Conservation (phyloP, 1,140 invertebrate genomes). For the Oncopeltus fasciatus region DNA sequence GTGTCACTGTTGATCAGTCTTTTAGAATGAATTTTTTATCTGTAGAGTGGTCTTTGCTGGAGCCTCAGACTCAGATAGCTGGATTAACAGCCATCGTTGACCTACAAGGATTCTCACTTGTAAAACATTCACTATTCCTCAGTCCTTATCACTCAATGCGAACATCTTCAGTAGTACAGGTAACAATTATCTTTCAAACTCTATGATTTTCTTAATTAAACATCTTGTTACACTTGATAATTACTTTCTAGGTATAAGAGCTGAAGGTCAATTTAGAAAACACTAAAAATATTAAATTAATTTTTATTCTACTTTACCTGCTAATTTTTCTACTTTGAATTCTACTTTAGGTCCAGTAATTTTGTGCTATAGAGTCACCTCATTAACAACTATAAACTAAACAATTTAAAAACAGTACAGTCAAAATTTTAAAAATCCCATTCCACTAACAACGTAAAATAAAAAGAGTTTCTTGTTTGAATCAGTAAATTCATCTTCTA, state of each 20-base stretch:
- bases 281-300: neutral
- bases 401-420: too few species aligned
- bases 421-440: too few species aligned
- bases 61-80: constrained; percentile 32
- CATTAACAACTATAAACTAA: too few species aligned
- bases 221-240: neutral
- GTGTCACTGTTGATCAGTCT: constrained; percentile 32
- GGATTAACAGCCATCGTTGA: constrained; percentile 32
- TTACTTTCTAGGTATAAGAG: neutral
- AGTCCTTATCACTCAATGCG: constrained; percentile 32
- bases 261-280: neutral
- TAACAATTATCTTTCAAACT: neutral
- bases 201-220: neutral
- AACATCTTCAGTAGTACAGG: constrained; percentile 31
- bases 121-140: constrained; percentile 32
- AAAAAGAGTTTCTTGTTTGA: too few species aligned
- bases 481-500: too few species aligned
- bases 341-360: neutral
- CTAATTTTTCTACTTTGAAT: neutral
- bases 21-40: constrained; percentile 33
- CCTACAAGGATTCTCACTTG: constrained; percentile 31
- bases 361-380: neutral
- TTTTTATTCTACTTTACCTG: neutral
- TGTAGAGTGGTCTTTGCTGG: constrained; percentile 31
- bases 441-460: too few species aligned